Base-by-base conservation (phyloP, 2,797 vertebrate genomes). In the Linurgus olivaceus region DNA sequence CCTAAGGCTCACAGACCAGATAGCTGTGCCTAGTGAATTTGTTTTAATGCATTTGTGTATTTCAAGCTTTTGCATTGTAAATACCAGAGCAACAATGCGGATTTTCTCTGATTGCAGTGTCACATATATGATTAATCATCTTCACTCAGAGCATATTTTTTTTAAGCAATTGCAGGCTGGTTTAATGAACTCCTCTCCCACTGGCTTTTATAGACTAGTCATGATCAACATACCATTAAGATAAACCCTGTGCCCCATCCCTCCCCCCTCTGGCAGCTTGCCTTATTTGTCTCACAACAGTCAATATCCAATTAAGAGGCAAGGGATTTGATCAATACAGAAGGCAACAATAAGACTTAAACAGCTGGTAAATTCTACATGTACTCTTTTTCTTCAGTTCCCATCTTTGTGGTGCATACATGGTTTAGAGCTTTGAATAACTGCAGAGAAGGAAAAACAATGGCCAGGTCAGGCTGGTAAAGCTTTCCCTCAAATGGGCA, bases 241-340 rank as follows among this genome's bases (percentile, higher is more conserved):
- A 75, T 68, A 95, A 95, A 94, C 71, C 68, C 90, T 6, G 5
- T 13, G 23, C 67, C 77, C 63, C 81, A 86, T 78, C 86, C 66
- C 47, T 66, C 75, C 85, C 83, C 71, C 61, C 90, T 59, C 93
- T 70, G 83, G 81, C 75, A 90, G 80, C 80, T 94, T 86, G 72
- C 59, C 92, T 88, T 86, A 95, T 95, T 93, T 95, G 94, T 95
- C 83, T 97, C 94, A 90, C 52, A 95, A 96, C 93, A 96, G 96
- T 92, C 92, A 96, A 96, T 96, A 96, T 88, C 82, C 79, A 97
- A 97, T 95, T 97, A 97, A 94, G 90, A 91, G 51, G 48, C 61
- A 86, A 86, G 8, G 3, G 77, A 88, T 72, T 84, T 95, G 84
- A 95, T 97, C 94, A 0, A 93, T 96, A 88, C 55, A 89, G 92